Evolutionary conservation across 2,888 invertebrate genomes (phyloP), one percentile per base, ranked within the genome.

Genomic region (Steromphala cineraria): DNA sequence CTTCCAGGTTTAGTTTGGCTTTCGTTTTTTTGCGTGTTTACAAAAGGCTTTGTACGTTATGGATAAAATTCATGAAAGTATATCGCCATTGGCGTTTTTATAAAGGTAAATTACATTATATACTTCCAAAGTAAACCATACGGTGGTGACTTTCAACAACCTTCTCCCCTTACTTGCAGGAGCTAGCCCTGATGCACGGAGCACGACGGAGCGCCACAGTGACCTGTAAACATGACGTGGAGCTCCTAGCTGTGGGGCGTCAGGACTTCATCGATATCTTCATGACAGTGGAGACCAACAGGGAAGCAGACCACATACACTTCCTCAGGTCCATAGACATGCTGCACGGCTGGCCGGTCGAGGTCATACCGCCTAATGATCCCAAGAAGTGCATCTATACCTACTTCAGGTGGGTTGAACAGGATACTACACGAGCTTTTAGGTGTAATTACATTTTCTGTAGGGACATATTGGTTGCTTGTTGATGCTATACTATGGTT

Each of bases 191-290:
- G 82, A 92, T 93, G 90, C 91, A 92, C 83, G 92, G 91, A 5
- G 87, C 91, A 1, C 87, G 87, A 56, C 87, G 93, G 8, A 92
- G 89, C 56, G 93, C 92, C 21, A 93, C 93, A 8, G 93, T 93
- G 4, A 90, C 90, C 28, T 93, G 93, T 81, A 89, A 91, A 79
- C 90, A 91, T n/a, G 88, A 90, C 80, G 92, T 93, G 28, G 92
- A 92, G 79, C 93, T 98, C 96, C 79, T 97, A 95, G 78, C 97
- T 96, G 91, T 93, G 0, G 90, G 91, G 3, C 82, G 93, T 10
- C 94, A 97, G 95, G 87, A 97, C 96, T 93, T 93, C 83, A 88
- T 93, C 40, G 84, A 96, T 96, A 93, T 93, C 75, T 93, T 93
- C 86, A 93, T 93, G 93, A 90, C 91, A 62, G 86, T 90, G 62